Evolutionary conservation across 2,113 vertebrate genomes (phyloP), one percentile per base, ranked within the genome.

Genomic region (Tachuris rubrigastra): DNA sequence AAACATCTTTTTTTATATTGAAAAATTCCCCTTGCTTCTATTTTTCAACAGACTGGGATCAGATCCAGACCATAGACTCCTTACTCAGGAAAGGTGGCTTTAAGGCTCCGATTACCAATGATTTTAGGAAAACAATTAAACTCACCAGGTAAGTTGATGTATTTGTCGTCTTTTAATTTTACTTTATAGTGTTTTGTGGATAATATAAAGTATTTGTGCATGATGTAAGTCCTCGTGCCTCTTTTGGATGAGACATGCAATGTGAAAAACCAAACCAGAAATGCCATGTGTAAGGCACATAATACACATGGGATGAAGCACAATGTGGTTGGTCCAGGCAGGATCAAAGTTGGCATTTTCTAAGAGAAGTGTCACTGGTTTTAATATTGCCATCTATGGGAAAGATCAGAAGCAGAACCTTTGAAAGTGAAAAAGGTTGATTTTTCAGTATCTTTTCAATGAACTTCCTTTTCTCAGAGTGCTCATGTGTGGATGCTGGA

Each of bases 11-110:
- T 75, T 85, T 81, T 42, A 31, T 53, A 10, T 39, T 83, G 41
- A 94, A 91, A 60, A 79, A 72, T 52, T 60, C 71, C 65, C 20
- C 18, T 88, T 85, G 30, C 87, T 95, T 86, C 83, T 90, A 1
- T 89, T 97, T 94, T 96, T 95, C 85, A 87, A 92, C 84, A 98
- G 98, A 98, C 97, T 98, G 98, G 98, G 98, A 98, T 98, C 98
- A 98, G 97, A 98, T 98, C 96, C 98, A 98, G 97, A 98, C 98
- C 87, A 98, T 98, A 98, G 98, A 98, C 94, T 98, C 98, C 97
- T 98, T 98, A 96, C 98, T 98, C 97, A 98, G 98, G 97, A 98
- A 98, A 98, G 98, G 98, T 97, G 98, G 98, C 94, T 98, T 98
- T 97, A 98, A 98, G 97, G 98, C 98, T 97, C 98, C 98, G 2